Evolutionary conservation across 2,888 invertebrate genomes (phyloP), one percentile per base, ranked within the genome.

Genomic region (Phania funesta): DNA sequence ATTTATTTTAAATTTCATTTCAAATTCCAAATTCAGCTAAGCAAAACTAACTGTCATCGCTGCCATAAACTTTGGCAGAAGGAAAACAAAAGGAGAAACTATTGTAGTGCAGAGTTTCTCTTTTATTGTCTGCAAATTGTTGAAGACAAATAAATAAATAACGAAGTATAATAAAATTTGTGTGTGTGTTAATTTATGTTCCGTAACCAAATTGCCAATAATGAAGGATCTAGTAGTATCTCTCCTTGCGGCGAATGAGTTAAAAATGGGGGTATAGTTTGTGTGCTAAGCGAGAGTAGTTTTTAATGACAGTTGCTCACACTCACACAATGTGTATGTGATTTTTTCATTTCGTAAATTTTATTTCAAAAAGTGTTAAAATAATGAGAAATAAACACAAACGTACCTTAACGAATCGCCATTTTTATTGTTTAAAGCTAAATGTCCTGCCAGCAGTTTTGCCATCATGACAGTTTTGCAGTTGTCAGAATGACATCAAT

Each of bases 341-440:
- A n/a, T 70, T 18, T 60, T 71, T 65, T 60, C 18, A 48, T 22
- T 56, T 32, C 4, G 52, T 26, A 13, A 64, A 24, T 41, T 71
- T 71, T 38, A 60, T 50, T 71, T 50, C 26, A 41, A 70, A 60
- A 80, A 68, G 68, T 75, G 71, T 77, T 73, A 71, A 77, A 74
- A 44, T 73, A 65, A 73, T 65, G 35, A 70, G 67, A 70, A 74
- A 58, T 67, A 62, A 38, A 70, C 74, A 67, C 26, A 71, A 64
- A 67, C 73, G 80, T 62, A 74, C 68, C 88, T 84, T 83, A 85
- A 84, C 87, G 85, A 88, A 88, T 87, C 85, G 86, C 85, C 86
- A 87, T 86, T 88, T 87, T 88, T 84, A 74, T 81, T 83, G 84
- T 83, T 68, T 48, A 74, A 58, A 83, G 73, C 71, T 80, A 62